Evolutionary conservation across 1,140 invertebrate species (phyloP).

Genomic region (Tribolium castaneum): DNA sequence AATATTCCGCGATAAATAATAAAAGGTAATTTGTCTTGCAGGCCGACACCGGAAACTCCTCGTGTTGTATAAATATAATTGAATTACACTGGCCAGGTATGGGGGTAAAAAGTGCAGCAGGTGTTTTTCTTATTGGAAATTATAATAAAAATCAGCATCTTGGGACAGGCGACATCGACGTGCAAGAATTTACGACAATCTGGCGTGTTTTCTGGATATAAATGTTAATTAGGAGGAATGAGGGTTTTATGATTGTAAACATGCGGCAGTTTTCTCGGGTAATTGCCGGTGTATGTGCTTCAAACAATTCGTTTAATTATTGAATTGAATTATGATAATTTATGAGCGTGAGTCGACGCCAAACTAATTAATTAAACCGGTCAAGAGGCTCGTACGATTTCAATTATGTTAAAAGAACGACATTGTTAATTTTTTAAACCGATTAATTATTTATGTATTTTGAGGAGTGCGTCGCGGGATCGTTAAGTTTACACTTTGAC

Average conservation of each 20-base stretch:
- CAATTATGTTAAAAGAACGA: constrained; percentile 29
- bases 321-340: constrained; percentile 26
- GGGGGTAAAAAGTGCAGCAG: background rate
- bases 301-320: constrained; percentile 27
- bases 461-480: constrained; percentile 2
- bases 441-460: constrained; percentile 31
- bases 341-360: constrained; percentile 1
- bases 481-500: constrained; percentile 32
- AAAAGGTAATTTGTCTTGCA: constrained; percentile 32
- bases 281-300: background rate
- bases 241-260: constrained; percentile 8
- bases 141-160: constrained; percentile 29
- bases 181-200: background rate
- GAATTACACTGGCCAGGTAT: constrained; percentile 9
- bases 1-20: constrained; percentile 34
- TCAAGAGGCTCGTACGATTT: constrained; percentile 21
- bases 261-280: background rate
- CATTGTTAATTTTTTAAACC: constrained; percentile 17
- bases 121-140: background rate
- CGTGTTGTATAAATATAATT: constrained; percentile 34
- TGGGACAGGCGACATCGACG: background rate
- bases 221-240: constrained; percentile 24
- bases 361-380: constrained; percentile 33
- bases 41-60: constrained; percentile 21
- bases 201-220: constrained; percentile 12